Percentiles rank a stretch among this genome's conserved stretches.
Conservation (phyloP, 1,140 invertebrate genomes). For the Lepidurus couesii region DNA sequence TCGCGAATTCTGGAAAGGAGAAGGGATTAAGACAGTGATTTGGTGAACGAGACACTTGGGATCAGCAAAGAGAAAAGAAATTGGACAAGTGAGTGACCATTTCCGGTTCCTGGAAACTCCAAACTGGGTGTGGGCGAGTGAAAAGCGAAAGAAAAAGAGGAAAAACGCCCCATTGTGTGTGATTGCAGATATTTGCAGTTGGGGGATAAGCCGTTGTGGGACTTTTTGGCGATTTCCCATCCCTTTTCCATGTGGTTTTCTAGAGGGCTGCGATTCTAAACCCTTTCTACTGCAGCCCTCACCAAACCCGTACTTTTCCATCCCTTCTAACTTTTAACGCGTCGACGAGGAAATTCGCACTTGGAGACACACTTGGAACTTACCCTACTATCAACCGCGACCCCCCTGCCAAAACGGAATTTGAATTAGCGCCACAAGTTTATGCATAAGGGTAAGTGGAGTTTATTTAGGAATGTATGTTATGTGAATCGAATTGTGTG, state of each 20-base stretch:
- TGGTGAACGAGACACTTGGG: background rate
- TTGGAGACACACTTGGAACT: background rate
- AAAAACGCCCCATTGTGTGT: background rate
- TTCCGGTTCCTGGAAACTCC: background rate
- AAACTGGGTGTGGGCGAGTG: background rate
- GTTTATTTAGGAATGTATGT: background rate
- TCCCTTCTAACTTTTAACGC: too few relatives aligned
- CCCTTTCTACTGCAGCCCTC: too few relatives aligned
- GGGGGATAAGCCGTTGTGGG: background rate
- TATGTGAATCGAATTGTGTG: too few relatives aligned
- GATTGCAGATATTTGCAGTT: background rate
- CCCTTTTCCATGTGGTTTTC: too few relatives aligned
- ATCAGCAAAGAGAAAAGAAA: background rate
- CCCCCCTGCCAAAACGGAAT: background rate
- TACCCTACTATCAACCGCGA: background rate
- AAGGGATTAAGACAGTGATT: background rate
- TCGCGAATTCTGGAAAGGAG: too few relatives aligned
- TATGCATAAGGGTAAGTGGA: background rate
- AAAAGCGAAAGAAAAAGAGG: background rate
- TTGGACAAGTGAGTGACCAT: constrained; percentile 5
- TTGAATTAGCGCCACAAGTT: background rate
- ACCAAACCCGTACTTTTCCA: too few relatives aligned
- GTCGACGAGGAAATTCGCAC: too few relatives aligned
- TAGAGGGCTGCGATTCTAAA: too few relatives aligned
- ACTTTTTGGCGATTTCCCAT: background rate